These are phyloP conservation scores for Carassius gibelio DNA, from an alignment of 2,113 vertebrate genomes.

Conservation along the genomic window DNA sequence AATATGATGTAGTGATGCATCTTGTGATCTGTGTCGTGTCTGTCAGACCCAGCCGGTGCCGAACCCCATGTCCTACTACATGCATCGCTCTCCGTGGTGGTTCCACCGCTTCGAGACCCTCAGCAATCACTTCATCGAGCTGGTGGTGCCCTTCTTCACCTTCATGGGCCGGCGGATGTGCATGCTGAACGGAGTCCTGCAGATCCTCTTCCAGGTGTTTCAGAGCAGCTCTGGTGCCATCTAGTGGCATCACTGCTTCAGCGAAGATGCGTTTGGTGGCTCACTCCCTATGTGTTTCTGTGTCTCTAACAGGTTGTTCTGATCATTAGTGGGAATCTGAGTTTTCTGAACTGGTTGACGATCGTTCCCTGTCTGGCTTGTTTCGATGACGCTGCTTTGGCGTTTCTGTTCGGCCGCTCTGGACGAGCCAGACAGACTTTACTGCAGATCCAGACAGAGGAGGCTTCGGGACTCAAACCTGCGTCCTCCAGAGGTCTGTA, in stretches of 20 bases:
- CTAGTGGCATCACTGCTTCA: background rate
- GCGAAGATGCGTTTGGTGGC: too few species aligned
- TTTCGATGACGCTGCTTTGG: constrained; percentile 85
- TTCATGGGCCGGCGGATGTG: constrained; percentile 86
- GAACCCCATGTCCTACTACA: constrained; percentile 88
- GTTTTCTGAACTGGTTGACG: constrained; percentile 97
- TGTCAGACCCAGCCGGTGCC: constrained; percentile 93
- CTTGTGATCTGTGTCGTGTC: background rate
- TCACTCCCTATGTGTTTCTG: background rate
- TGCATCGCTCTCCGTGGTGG: constrained; percentile 88
- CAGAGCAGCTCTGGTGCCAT: background rate
- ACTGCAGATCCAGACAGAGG: constrained; percentile 68
- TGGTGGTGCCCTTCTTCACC: constrained; percentile 85
- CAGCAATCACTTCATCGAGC: constrained; percentile 89
- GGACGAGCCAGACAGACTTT: constrained; percentile 65
- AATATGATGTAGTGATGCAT: background rate
- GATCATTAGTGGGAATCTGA: constrained; percentile 92
- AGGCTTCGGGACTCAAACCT: background rate
- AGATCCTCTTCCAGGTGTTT: constrained; percentile 92
- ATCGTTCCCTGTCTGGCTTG: constrained; percentile 90
- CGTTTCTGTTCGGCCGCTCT: constrained; percentile 74
- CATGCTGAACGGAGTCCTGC: constrained; percentile 78
- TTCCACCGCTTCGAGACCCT: constrained; percentile 86
- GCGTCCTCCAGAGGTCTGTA: constrained; percentile 62
- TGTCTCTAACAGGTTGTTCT: constrained; percentile 76